These are phyloP conservation scores for Stenchaetothrips biformis DNA, from an alignment of 2,888 invertebrate genomes.

Conservation along the genomic window DNA sequence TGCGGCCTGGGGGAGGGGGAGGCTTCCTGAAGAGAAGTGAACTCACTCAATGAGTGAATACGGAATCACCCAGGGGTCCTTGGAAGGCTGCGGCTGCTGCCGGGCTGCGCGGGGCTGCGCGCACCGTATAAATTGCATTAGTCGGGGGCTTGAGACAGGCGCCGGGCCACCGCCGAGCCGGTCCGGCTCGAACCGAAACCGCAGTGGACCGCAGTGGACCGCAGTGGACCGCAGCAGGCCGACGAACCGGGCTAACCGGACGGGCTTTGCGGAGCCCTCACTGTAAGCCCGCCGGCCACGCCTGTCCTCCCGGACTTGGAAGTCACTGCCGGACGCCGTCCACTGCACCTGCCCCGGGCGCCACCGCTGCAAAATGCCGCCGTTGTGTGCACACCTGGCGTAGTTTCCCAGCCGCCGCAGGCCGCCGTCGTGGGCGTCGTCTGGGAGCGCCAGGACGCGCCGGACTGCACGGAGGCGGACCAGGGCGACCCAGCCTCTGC, in stretches of 20 bases:
- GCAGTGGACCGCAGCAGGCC: too few relatives aligned
- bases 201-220: too few relatives aligned
- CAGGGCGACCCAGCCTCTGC: too few relatives aligned
- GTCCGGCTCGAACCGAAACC: too few relatives aligned
- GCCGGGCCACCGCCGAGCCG: background rate
- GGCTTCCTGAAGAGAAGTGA: background rate
- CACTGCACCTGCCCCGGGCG: background rate
- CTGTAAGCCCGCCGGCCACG: too few relatives aligned
- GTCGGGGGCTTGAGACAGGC: background rate
- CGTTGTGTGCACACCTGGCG: background rate
- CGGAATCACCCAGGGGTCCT: slow-evolving; percentile 6
- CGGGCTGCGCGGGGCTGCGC: background rate
- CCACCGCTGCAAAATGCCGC: background rate
- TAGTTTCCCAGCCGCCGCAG: too few relatives aligned
- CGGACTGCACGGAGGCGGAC: background rate
- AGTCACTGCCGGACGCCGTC: too few relatives aligned
- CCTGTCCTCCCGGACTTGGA: too few relatives aligned
- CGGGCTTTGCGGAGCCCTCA: too few relatives aligned
- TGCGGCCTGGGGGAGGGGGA: background rate
- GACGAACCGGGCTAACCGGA: too few relatives aligned
- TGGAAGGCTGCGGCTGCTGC: background rate
- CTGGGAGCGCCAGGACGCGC: background rate
- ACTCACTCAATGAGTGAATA: slow-evolving; percentile 18
- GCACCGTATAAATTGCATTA: slow-evolving; percentile 18
- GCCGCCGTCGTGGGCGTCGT: too few relatives aligned